Conservation (phyloP, 2,888 invertebrate species). For the Sepioteuthis lessoniana region DNA sequence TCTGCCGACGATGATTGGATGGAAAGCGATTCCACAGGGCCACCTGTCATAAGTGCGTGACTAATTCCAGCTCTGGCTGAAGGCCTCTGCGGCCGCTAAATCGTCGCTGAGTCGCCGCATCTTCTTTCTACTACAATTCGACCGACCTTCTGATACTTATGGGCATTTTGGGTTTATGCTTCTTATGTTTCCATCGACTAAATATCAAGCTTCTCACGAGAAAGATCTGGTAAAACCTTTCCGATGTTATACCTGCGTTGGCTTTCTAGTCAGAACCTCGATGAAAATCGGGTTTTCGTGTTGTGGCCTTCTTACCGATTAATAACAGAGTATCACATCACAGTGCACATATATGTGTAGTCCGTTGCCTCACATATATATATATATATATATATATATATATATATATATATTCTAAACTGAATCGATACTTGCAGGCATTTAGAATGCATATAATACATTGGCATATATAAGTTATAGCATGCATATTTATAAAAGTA, state of each 20-base stretch:
- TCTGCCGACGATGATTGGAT: neutral
- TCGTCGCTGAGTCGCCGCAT: neutral
- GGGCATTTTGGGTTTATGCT: neutral
- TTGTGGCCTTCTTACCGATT: neutral
- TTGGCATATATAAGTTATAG: no score
- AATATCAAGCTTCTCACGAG: neutral
- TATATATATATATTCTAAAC: no score
- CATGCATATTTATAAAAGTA: no score
- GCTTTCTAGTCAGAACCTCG: neutral
- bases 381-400: neutral
- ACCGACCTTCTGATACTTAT: neutral
- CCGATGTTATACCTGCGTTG: neutral
- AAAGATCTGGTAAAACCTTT: neutral
- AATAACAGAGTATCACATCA: neutral
- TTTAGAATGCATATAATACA: no score
- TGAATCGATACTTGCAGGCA: no score
- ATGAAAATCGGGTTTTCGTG: neutral
- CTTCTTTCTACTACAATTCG: neutral
- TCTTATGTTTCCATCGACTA: slow-evolving; percentile 4
- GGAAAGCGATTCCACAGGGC: neutral
- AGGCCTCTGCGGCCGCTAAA: neutral
- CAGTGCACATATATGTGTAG: neutral
- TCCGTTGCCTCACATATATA: neutral
- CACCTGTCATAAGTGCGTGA: slow-evolving; percentile 18
- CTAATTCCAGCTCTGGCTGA: neutral